Conservation (phyloP, 2,113 vertebrate species). For the Brachypodius melanocephalos region DNA sequence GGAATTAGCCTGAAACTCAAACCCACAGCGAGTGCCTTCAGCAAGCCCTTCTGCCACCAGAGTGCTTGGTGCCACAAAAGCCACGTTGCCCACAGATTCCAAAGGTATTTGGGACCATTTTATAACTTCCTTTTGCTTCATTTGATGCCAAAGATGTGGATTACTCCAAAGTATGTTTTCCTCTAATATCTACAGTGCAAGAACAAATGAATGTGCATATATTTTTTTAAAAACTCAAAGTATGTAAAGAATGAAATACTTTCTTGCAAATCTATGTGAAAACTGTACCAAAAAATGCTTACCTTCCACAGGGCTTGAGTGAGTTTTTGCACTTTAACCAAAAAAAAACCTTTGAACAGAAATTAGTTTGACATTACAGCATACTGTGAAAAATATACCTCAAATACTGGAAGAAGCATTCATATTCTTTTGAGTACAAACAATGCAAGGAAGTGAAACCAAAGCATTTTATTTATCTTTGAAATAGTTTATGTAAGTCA, state of each 20-base stretch:
- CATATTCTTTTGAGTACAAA: background rate
- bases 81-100: background rate
- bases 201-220: conserved; percentile 25
- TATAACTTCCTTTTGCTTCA: background rate
- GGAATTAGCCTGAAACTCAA: background rate
- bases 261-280: background rate
- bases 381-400: conserved; percentile 45
- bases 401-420: conserved; percentile 34
- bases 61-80: background rate
- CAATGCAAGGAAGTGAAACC: background rate
- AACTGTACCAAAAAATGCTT: background rate
- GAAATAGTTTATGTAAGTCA: background rate
- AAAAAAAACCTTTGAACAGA: background rate
- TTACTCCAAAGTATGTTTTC: background rate
- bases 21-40: background rate
- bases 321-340: conserved; percentile 68
- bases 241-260: background rate
- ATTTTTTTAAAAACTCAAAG: background rate
- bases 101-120: conserved; percentile 6
- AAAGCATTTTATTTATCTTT: conserved; percentile 29
- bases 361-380: conserved; percentile 16
- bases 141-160: background rate
- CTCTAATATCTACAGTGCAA: background rate
- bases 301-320: background rate
- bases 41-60: background rate